Evolutionary conservation across 1,140 invertebrate species (phyloP), one percentile per base, ranked within the genome.

Genomic region (Lepidurus arcticus): DNA sequence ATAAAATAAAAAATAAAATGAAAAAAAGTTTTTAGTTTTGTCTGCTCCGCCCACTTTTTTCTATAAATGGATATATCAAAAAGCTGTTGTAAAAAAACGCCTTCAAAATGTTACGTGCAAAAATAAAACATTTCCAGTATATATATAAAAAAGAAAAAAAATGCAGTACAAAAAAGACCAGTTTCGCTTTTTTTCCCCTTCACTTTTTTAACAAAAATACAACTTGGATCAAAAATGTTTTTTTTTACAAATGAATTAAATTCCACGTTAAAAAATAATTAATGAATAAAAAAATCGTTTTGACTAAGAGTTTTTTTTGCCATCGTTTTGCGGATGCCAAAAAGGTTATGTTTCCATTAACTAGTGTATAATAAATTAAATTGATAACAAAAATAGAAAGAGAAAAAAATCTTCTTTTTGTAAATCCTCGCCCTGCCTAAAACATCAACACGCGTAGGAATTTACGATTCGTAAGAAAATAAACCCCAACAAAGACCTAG

Each of bases 321-420:
- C 53, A 65, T 21, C 53, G 8, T 7, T 65, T 11, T 21, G 53
- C 53, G 53, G 13, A 65, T 13, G 53, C 16, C 53, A 65, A 65
- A 65, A 65, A 65, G 21, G 53, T n/a, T 65, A n/a, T 65, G 53
- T 65, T 65, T 65, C 21, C 53, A 65, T 65, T 65, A 65, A 65
- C 53, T 65, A 65, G 53, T 65, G 53, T 65, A 65, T 65, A 65
- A 65, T 65, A 65, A 65, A 65, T 65, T 65, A 65, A 65, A 65
- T 65, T 65, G 21, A 65, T 65, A 65, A 65, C 53, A 65, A 65
- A 65, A 65, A 65, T 65, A 65, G 16, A 65, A 21, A 65, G 21
- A 65, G 53, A 65, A 21, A 16, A 65, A 65, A 65, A 21, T 65
- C 21, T 65, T 13, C 53, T 65, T 21, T 65, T 21, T 21, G 16